These are phyloP conservation scores for Pollenia labialis DNA, from an alignment of 2,888 invertebrate genomes.

Conservation along the genomic window DNA sequence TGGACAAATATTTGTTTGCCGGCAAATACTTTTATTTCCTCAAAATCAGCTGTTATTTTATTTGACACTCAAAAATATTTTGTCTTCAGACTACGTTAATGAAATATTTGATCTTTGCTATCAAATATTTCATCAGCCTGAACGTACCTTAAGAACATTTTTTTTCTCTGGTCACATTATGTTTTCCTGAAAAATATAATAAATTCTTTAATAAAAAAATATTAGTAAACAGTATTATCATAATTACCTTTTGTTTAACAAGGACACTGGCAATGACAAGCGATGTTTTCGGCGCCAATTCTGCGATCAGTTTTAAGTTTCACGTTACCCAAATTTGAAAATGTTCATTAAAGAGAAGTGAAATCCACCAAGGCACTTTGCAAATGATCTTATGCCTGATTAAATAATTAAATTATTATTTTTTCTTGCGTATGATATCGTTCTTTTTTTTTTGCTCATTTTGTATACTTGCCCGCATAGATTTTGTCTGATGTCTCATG, in stretches of 20 bases:
- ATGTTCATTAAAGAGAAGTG: background rate
- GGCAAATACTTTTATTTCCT: no score
- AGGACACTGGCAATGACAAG: background rate
- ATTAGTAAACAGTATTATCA: no score
- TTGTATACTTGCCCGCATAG: background rate
- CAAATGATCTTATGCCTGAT: slow-evolving; percentile 35
- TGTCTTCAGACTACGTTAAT: no score
- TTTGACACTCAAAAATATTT: no score
- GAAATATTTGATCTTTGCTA: no score
- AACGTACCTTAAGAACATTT: no score
- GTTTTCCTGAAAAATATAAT: no score
- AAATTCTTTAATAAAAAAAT: no score
- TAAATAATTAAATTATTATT: slow-evolving; percentile 5
- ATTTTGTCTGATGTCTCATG: background rate
- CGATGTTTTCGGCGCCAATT: slow-evolving; percentile 22
- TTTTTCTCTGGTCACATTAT: background rate
- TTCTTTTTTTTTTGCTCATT: no score
- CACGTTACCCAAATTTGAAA: slow-evolving; percentile 15
- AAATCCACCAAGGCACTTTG: background rate
- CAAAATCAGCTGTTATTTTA: no score
- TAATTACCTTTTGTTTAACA: background rate
- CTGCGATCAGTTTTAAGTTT: slow-evolving; percentile 9
- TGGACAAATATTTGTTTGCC: no score
- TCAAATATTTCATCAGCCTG: no score
- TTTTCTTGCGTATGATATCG: background rate